phyloP scores from a whole-genome alignment of 1,140 invertebrate species.

The Zophobas morio region DNA sequence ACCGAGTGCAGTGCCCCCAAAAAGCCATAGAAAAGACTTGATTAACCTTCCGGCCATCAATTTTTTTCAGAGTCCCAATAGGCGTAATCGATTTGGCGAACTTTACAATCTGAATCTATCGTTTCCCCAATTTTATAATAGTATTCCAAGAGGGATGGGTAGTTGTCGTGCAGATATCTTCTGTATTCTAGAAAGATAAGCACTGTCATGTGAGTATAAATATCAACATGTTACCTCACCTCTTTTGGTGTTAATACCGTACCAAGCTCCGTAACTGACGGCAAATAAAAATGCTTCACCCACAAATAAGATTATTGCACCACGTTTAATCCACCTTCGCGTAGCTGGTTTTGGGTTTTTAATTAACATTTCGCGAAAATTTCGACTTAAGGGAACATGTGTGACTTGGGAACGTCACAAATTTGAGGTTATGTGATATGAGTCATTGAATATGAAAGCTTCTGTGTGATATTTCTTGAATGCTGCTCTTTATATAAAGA shows the following conservation, averaged over 20 bases:
- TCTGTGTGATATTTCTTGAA: neutral
- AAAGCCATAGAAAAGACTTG: conserved; percentile 73
- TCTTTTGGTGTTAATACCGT: conserved; percentile 75
- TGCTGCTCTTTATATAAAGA: too few species aligned
- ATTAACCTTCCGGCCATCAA: conserved; percentile 68
- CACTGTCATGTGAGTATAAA: conserved; percentile 5
- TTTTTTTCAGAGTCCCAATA: conserved; percentile 70
- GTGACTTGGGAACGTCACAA: conserved; percentile 16
- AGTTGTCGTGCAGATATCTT: conserved; percentile 73
- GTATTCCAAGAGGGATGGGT: conserved; percentile 72
- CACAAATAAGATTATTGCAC: conserved; percentile 70
- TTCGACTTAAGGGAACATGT: conserved; percentile 4
- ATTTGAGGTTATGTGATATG: conserved; percentile 22
- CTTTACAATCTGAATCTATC: conserved; percentile 67
- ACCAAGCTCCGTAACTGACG: conserved; percentile 73
- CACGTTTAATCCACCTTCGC: conserved; percentile 70
- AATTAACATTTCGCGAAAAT: conserved; percentile 69
- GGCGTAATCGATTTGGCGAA: conserved; percentile 69
- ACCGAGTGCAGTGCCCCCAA: conserved; percentile 70
- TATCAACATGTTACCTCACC: conserved; percentile 65
- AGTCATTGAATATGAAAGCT: neutral
- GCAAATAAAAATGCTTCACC: conserved; percentile 71
- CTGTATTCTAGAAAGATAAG: conserved; percentile 70
- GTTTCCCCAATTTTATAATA: conserved; percentile 75
- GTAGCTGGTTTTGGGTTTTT: conserved; percentile 72